A percentile compares a stretch with the other conserved stretches of the same genome.
Conservation (phyloP, 2,113 vertebrate species). For the Eulemur macaco region DNA sequence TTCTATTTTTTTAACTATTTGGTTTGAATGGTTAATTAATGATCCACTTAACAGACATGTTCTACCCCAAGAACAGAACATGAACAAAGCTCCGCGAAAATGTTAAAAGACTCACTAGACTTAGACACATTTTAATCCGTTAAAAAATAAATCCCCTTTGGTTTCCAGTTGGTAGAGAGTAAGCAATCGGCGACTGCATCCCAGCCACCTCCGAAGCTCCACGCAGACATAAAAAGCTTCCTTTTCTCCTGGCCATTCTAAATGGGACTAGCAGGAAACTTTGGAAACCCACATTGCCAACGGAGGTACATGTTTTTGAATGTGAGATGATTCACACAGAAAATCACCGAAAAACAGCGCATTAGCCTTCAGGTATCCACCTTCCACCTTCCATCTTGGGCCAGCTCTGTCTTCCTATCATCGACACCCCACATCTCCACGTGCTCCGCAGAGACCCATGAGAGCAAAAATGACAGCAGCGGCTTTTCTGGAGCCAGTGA, state of each 20-base stretch:
- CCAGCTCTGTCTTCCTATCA: background rate
- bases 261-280: background rate
- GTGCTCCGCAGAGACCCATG: fast-evolving
- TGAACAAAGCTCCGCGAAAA: background rate
- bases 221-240: background rate
- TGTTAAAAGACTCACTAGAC: background rate
- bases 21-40: constrained; percentile 20
- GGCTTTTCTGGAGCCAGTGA: background rate
- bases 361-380: fast-evolving
- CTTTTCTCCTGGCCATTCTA: background rate
- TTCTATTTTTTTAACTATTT: background rate
- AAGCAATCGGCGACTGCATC: background rate
- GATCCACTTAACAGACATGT: background rate
- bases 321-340: background rate
- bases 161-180: background rate
- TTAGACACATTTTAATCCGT: constrained; percentile 19
- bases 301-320: background rate
- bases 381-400: background rate
- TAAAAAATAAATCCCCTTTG: background rate
- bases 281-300: background rate
- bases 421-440: fast-evolving
- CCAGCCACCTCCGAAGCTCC: background rate
- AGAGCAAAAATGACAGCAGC: background rate
- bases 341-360: background rate
- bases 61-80: background rate